Percentiles rank a stretch among this genome's conserved stretches.
Evolutionary conservation across 2,797 vertebrate species (phyloP).

Genomic region (Platyrinchus mystaceus): DNA sequence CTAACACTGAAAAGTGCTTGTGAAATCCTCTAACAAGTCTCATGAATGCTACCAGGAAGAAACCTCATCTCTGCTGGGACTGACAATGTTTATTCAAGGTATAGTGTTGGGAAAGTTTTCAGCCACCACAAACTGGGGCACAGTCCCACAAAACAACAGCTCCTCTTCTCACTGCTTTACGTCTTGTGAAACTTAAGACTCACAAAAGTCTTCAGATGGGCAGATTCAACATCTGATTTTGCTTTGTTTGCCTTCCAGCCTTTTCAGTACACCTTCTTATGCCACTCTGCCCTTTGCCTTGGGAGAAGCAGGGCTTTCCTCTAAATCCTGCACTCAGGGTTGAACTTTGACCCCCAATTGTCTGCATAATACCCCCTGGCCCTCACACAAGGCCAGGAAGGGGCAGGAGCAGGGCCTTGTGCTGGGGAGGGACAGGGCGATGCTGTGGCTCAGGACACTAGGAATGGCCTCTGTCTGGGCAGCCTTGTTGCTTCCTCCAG

Average conservation of each 20-base stretch:
- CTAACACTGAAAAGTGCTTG: rapidly evolving
- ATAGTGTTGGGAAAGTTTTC: neutral
- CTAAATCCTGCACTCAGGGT: neutral
- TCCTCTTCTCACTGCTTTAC: neutral
- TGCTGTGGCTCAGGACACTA: neutral
- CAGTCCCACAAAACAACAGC: neutral
- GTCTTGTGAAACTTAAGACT: neutral
- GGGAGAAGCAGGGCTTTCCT: neutral
- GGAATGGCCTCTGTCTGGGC: neutral
- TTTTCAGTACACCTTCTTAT: neutral
- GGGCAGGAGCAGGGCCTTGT: neutral
- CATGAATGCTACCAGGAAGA: neutral
- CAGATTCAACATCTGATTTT: rapidly evolving
- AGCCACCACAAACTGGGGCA: neutral
- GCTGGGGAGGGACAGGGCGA: too few species aligned
- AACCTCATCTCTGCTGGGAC: neutral
- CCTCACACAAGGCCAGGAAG: neutral
- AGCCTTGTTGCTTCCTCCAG: neutral
- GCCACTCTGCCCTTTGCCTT: neutral
- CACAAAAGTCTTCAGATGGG: neutral
- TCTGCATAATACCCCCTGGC: neutral
- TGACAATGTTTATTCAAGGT: neutral
- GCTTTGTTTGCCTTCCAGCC: neutral
- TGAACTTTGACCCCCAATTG: neutral
- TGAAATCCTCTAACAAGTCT: neutral